A percentile compares a stretch with the other conserved stretches of the same genome.
Evolutionary conservation across 1,140 invertebrate genomes (phyloP).

Genomic region (Heliconius hewitsoni): DNA sequence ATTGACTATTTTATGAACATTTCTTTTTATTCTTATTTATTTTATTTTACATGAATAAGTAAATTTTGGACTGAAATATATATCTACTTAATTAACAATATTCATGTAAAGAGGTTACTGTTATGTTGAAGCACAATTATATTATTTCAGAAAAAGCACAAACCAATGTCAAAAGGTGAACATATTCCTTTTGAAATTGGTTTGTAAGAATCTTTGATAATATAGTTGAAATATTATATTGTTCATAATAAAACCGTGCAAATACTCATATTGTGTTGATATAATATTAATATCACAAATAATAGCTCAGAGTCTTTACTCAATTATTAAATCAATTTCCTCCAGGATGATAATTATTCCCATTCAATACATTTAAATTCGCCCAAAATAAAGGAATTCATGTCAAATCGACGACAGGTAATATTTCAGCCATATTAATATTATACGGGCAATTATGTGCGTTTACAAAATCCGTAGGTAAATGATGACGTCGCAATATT

Average conservation of each 20-base stretch:
- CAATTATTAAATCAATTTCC: not conserved
- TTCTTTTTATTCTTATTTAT: conserved; percentile 18
- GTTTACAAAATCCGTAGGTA: conserved; percentile 48
- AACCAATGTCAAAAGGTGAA: too few species aligned
- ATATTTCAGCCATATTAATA: conserved; percentile 57
- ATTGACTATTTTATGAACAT: conserved; percentile 34
- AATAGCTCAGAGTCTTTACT: not conserved
- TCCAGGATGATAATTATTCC: not conserved
- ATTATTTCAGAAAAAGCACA: too few species aligned
- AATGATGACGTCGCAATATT: conserved; percentile 58
- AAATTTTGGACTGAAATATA: not conserved
- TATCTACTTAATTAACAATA: not conserved
- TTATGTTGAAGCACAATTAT: too few species aligned
- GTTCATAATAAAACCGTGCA: not conserved
- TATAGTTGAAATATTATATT: too few species aligned
- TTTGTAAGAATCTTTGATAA: too few species aligned
- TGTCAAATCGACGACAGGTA: conserved; percentile 36
- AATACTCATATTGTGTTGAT: too few species aligned
- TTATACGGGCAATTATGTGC: conserved; percentile 55
- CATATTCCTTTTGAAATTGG: too few species aligned
- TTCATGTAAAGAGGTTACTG: not conserved
- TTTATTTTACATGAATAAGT: conserved; percentile 19
- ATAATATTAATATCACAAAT: not conserved
- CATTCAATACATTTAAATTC: conserved; percentile 9
- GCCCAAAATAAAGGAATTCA: conserved; percentile 28